Evolutionary conservation across 92 coral and sea anemone species (phyloP), one percentile per base, ranked within the genome.

Genomic region (Pocillopora grandis): DNA sequence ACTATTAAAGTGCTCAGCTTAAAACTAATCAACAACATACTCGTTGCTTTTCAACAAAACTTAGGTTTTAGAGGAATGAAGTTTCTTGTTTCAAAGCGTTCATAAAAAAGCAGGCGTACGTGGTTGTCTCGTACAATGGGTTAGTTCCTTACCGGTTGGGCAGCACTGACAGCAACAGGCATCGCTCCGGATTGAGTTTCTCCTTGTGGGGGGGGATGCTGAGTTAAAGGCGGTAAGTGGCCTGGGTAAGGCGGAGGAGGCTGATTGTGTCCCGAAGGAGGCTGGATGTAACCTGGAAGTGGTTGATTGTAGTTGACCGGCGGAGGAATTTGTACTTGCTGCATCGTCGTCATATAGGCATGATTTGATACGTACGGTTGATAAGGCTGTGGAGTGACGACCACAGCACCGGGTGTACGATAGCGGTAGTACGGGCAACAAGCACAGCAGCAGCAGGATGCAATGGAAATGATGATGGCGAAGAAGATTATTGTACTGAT

Each of bases 371-470:
- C 72, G 35, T 66, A n/a, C 66, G 21, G 64, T 18, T 56, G 76
- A 58, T 59, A 23, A 5, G 20, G 16, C 14, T 76, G 77, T n/a
- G 52, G 76, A 2, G 55, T 12, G 6, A 70, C 61, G 9, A 81
- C 57, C 12, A 71, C 77, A 31, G 58, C 1, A 6, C 85, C 85
- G 2, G 67, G 35, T 1, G 73, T 36, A 27, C 85, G 71, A 12
- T 60, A 11, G 58, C 85, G 76, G 77, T 81, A 81, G 21, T 9
- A 71, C 68, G 85, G 85, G 15, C 85, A 81, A 13, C 85, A 81
- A 17, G 78, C 71, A 59, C 78, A 81, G 15, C 42, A 81, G 19
- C 10, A 71, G 42, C 85, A 81, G 14, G 70, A 19, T 19, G 37
- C 77, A 9, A 81, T 15, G 20, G 71, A 37, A 42, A 59, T 15